A percentile compares a stretch with the other conserved stretches of the same genome.
Evolutionary conservation across 1,140 invertebrate species (phyloP).

Genomic region (Plutomurus gul): DNA sequence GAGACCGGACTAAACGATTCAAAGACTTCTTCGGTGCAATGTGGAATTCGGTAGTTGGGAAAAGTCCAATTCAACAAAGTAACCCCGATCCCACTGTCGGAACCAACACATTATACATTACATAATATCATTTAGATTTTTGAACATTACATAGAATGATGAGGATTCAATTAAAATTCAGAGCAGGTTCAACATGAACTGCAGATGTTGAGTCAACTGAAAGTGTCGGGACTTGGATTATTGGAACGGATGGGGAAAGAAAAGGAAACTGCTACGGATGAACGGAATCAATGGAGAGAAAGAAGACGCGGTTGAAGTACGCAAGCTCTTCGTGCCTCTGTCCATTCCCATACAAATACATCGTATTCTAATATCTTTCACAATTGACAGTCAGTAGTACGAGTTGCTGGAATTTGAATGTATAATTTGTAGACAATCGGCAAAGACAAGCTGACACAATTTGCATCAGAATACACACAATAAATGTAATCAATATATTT

Average conservation of each 20-base stretch:
- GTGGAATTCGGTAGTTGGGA: too few relatives aligned
- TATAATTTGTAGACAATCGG: too few relatives aligned
- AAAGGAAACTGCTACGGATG: not conserved
- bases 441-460: too few relatives aligned
- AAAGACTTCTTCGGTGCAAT: too few relatives aligned
- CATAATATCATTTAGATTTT: not conserved
- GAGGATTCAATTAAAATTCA: not conserved
- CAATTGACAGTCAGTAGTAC: too few relatives aligned
- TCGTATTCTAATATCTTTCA: too few relatives aligned
- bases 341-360: not conserved
- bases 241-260: not conserved
- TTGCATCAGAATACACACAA: too few relatives aligned
- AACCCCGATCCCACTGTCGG: too few relatives aligned
- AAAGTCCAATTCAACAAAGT: not conserved
- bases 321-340: not conserved
- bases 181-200: not conserved
- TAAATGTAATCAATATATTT: too few relatives aligned
- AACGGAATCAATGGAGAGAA: constrained; percentile 22
- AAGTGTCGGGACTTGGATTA: not conserved
- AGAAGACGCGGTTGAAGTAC: constrained; percentile 14
- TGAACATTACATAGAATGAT: not conserved
- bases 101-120: not conserved
- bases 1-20: too few relatives aligned
- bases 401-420: too few relatives aligned
- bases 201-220: not conserved